Conservation (phyloP, 2,113 vertebrate species). For the Pholis gunnellus region DNA sequence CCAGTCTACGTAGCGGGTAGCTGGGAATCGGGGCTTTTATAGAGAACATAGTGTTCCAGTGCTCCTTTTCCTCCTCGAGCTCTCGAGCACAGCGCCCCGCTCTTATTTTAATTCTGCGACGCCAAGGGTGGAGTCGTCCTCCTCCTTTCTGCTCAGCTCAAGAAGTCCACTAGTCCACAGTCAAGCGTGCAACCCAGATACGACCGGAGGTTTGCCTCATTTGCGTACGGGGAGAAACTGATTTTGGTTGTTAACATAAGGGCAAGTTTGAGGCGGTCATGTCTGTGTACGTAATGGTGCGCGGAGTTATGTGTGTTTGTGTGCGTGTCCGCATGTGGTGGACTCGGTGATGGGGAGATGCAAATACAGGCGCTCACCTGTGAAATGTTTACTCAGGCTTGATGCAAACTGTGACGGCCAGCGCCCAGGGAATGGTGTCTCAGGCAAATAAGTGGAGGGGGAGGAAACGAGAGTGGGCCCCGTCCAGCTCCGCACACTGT, state of each 20-base stretch:
- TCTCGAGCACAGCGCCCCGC: conserved; percentile 43
- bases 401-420: conserved; percentile 84
- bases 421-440: conserved; percentile 78
- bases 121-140: conserved; percentile 63
- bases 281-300: conserved; percentile 58
- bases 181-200: conserved; percentile 86
- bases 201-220: conserved; percentile 81
- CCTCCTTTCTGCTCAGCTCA: conserved; percentile 63
- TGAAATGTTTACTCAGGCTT: conserved; percentile 83
- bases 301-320: conserved; percentile 59
- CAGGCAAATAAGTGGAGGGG: conserved; percentile 78
- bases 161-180: conserved; percentile 85
- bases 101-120: conserved; percentile 50
- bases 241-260: conserved; percentile 81
- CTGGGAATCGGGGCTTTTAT: conserved; percentile 74
- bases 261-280: conserved; percentile 60
- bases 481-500: background rate
- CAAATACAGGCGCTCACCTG: conserved; percentile 85
- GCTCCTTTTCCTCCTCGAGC: conserved; percentile 43
- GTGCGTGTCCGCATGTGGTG: conserved; percentile 68
- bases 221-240: conserved; percentile 81
- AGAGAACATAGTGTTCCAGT: conserved; percentile 79
- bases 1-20: conserved; percentile 62
- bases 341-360: conserved; percentile 76
- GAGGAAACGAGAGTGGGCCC: conserved; percentile 21